Conservation (phyloP, 2,888 invertebrate genomes). For the Lucinisca nassula region DNA sequence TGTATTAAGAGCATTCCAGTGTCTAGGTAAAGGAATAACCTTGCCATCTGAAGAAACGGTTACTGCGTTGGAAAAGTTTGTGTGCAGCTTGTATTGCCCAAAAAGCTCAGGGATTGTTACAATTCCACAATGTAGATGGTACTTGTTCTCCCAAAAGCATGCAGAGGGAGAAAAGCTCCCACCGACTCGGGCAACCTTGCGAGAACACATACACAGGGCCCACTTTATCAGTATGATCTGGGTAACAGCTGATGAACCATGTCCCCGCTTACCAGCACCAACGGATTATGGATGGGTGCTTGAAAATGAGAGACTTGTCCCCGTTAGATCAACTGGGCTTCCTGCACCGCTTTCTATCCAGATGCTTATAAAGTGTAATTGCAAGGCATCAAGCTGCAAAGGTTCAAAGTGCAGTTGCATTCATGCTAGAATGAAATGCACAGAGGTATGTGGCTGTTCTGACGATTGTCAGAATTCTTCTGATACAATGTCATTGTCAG, state of each 20-base stretch:
- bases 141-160: background rate
- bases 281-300: background rate
- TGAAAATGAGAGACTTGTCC: background rate
- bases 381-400: background rate
- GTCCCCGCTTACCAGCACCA: background rate
- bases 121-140: background rate
- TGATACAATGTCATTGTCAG: too few relatives aligned
- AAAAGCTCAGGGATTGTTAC: background rate
- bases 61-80: background rate
- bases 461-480: too few relatives aligned
- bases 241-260: background rate
- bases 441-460: background rate
- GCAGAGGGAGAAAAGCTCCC: background rate
- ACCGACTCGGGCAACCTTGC: background rate
- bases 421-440: background rate
- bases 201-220: background rate
- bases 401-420: conserved; percentile 1
- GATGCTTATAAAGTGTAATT: background rate
- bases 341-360: background rate
- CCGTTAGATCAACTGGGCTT: background rate
- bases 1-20: background rate
- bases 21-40: background rate
- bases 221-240: background rate
- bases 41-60: background rate
- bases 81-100: background rate